These are phyloP conservation scores for Piprites chloris DNA, from an alignment of 2,113 vertebrate species.

Conservation along the genomic window DNA sequence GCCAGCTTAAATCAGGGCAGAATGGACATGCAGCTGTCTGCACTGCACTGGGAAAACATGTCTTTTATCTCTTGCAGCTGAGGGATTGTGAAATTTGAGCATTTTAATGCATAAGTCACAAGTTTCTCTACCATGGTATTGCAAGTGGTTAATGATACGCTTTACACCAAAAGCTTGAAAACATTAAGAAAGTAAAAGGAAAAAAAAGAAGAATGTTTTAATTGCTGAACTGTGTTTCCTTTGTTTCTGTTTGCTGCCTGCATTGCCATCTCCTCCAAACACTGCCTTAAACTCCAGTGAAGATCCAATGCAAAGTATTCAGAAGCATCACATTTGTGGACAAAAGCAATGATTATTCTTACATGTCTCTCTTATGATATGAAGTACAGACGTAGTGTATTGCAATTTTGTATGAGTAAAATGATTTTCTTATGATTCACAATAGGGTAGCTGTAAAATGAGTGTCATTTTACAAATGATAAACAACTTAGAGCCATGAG, in stretches of 20 bases:
- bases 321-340: not conserved
- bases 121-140: not conserved
- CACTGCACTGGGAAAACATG: not conserved
- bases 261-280: not conserved
- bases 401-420: not conserved
- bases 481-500: not conserved
- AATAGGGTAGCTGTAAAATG: not conserved
- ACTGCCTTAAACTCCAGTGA: not conserved
- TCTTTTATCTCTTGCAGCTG: conserved; percentile 28
- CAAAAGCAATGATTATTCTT: not conserved
- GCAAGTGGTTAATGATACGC: not conserved
- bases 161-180: not conserved
- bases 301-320: not conserved
- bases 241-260: not conserved
- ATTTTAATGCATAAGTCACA: not conserved
- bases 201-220: not conserved
- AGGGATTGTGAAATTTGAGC: conserved; percentile 17
- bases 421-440: not conserved
- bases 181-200: not conserved
- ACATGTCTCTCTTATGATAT: no score
- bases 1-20: not conserved
- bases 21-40: not conserved
- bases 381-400: not conserved
- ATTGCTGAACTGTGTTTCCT: not conserved
- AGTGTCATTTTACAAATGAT: not conserved